Base-by-base conservation (phyloP, 2,888 invertebrate species). In the Hypomecis punctinalis region DNA sequence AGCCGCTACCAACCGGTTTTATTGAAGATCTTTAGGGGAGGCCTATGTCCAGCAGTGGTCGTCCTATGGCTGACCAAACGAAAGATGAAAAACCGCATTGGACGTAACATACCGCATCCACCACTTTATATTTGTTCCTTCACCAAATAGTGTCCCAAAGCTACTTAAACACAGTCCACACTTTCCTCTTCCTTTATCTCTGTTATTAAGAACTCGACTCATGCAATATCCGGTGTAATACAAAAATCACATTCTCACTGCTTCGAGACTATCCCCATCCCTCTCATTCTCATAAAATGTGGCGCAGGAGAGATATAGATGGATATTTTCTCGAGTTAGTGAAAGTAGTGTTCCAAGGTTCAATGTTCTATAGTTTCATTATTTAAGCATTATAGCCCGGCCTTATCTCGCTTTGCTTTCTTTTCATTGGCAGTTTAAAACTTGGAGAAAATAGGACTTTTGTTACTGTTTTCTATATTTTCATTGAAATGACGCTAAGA, bases 351-450 rank as follows among this genome's bases (percentile, higher is more conserved):
- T 37, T 3, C 7, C 5, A 36, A 2, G 48, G 65, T 63, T 63
- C 68, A 65, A 71, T 69, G 73, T 75, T 68, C 76, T 74, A 61
- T 66, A 66, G 65, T 62, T 68, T 70, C 70, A 66, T 68, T 70
- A 63, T 68, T 65, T 71, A 81, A 52, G 70, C 49, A 81, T 80
- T 74, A 74, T 68, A 23, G 69, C 72, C 65, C 70, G 67, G 70
- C 68, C 84, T 83, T 84, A 85, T 85, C 85, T 76, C 67, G 71
- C 64, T 67, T 68, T 67, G 71, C 74, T 81, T 81, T 79, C 78
- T 77, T 79, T 75, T 77, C 77, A 78, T 80, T 73, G 76, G 71
- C 49, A 40, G 60, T 69, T 64, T 75, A 70, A 69, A 72, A 75
- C 77, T 78, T 79, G 72, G 53, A 68, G 46, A 33, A 37, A 54